These are phyloP conservation scores for Chromobotia macracanthus DNA, from an alignment of 2,797 vertebrate genomes.

Conservation along the genomic window DNA sequence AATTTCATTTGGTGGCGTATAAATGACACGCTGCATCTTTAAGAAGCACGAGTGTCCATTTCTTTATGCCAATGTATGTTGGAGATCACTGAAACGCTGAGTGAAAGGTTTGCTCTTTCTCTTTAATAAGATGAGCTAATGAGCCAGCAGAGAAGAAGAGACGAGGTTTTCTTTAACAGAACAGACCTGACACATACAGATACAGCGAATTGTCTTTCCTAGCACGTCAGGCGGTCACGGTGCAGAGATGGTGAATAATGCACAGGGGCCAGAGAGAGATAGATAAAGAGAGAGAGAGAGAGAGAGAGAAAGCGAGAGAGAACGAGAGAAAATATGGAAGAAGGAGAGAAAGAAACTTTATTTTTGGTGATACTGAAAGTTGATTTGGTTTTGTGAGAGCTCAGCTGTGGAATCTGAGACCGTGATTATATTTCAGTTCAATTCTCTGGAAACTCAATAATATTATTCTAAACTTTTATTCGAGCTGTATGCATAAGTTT, in stretches of 20 bases:
- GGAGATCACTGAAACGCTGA: background rate
- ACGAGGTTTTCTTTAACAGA: slow-evolving; percentile 14
- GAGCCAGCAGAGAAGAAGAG: slow-evolving; percentile 12
- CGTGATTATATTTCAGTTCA: slow-evolving; percentile 15
- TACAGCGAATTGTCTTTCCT: slow-evolving; percentile 38
- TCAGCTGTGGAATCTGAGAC: background rate
- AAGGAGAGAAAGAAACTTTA: slow-evolving; percentile 20
- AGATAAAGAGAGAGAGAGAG: slow-evolving; percentile 19
- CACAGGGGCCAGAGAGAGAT: slow-evolving; percentile 40
- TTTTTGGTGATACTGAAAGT: slow-evolving; percentile 27
- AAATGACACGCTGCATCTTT: background rate
- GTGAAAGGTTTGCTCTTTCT: background rate
- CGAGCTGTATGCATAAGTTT: background rate
- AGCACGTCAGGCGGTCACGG: slow-evolving; percentile 42
- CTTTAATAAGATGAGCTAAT: slow-evolving; percentile 29
- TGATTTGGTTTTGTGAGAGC: slow-evolving; percentile 20
- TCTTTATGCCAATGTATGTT: background rate
- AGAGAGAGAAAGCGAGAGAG: slow-evolving; percentile 10
- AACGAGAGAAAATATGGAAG: slow-evolving; percentile 14
- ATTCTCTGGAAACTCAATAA: background rate
- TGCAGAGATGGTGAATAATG: slow-evolving; percentile 55
- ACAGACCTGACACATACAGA: slow-evolving; percentile 27
- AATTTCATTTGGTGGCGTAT: background rate
- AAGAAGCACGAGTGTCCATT: background rate
- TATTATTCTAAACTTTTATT: slow-evolving; percentile 28